These are phyloP conservation scores for Vespertilio murinus DNA, from an alignment of 2,797 vertebrate species.

Conservation along the genomic window DNA sequence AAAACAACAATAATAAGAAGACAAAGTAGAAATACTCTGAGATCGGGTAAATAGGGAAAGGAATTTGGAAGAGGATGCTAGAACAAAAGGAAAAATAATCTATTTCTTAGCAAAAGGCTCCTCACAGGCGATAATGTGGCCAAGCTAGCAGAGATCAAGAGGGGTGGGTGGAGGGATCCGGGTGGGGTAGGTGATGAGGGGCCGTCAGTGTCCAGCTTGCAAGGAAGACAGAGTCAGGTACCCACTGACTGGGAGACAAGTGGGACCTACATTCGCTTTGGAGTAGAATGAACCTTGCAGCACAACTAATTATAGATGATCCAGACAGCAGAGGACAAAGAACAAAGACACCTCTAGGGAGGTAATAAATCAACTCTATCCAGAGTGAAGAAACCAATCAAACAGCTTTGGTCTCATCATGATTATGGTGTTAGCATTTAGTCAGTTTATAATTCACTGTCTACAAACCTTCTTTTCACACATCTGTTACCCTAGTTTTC, in stretches of 20 bases:
- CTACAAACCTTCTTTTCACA: slow-evolving; percentile 2
- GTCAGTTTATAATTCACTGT: background rate
- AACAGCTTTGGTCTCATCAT: background rate
- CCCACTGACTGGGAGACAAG: background rate
- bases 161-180: no score
- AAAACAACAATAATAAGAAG: background rate
- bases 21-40: background rate
- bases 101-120: background rate
- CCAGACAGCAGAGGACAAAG: background rate
- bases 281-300: background rate
- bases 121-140: background rate
- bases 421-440: background rate
- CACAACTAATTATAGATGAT: background rate
- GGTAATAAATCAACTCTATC: background rate
- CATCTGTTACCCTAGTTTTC: background rate
- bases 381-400: background rate
- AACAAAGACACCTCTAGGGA: background rate
- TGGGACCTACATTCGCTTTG: background rate
- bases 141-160: background rate
- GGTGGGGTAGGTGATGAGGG: background rate
- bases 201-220: background rate
- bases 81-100: slow-evolving; percentile 9
- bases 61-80: background rate
- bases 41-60: background rate
- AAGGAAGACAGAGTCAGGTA: background rate